Evolutionary conservation across 2,113 vertebrate genomes (phyloP).

Genomic region (Turnix velox): DNA sequence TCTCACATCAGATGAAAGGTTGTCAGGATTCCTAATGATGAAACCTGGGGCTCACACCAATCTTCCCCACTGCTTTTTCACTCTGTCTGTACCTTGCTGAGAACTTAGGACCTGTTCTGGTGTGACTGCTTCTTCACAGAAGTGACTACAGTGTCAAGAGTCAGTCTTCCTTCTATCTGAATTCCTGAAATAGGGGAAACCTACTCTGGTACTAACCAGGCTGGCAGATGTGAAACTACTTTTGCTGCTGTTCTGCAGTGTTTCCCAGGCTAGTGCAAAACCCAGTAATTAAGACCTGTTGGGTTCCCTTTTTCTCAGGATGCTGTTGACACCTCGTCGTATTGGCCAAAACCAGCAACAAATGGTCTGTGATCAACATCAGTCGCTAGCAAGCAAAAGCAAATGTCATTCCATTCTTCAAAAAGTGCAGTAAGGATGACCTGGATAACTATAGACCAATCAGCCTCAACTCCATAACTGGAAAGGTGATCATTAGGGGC

Average conservation of each 20-base stretch:
- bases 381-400: accelerated
- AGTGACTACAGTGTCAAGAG: background rate
- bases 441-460: too few relatives aligned
- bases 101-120: background rate
- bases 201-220: background rate
- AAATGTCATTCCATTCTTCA: too few relatives aligned
- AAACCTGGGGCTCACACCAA: background rate
- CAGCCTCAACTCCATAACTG: too few relatives aligned
- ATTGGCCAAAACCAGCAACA: background rate
- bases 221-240: too few relatives aligned
- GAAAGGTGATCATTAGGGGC: too few relatives aligned
- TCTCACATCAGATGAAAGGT: background rate
- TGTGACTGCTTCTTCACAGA: background rate
- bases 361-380: accelerated
- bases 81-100: background rate
- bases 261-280: background rate
- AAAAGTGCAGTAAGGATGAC: too few relatives aligned
- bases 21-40: accelerated
- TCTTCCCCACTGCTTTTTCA: background rate
- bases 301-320: background rate
- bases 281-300: accelerated
- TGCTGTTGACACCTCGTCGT: constrained; percentile 27
- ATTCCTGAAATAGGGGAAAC: background rate
- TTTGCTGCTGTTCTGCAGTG: background rate
- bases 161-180: background rate